A percentile compares a stretch with the other conserved stretches of the same genome.
Evolutionary conservation across 2,113 vertebrate species (phyloP).

Genomic region (Plestiodon gilberti): DNA sequence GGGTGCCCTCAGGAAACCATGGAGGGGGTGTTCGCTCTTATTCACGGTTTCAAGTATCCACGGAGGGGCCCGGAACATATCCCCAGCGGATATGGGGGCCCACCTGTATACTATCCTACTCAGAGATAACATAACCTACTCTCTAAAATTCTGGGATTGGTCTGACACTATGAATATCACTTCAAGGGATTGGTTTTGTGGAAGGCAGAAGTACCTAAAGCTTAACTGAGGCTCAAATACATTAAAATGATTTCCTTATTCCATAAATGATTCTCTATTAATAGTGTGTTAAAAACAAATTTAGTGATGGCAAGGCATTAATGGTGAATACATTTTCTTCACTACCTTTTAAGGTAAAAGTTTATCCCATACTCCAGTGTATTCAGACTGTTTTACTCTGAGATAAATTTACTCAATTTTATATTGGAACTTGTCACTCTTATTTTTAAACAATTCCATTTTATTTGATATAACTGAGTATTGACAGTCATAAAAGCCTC

Average conservation of each 20-base stretch:
- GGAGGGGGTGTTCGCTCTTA: no score
- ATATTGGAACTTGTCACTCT: background rate
- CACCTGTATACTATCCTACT: no score
- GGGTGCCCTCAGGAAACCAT: no score
- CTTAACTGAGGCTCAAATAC: accelerated
- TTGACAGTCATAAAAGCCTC: accelerated
- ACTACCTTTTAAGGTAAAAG: background rate
- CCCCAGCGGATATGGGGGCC: no score
- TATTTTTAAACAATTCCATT: background rate
- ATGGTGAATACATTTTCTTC: slow-evolving; percentile 27
- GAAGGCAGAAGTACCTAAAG: accelerated
- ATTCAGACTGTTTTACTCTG: background rate
- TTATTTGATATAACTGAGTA: background rate
- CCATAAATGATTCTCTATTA: slow-evolving; percentile 47
- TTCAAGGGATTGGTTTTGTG: background rate
- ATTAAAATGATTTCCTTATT: background rate
- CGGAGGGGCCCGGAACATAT: no score
- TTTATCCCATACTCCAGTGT: background rate
- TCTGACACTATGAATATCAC: background rate
- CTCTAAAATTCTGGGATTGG: background rate
- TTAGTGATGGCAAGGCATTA: slow-evolving; percentile 10
- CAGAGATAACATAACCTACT: background rate
- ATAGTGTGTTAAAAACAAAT: slow-evolving; percentile 49
- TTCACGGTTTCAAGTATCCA: no score
- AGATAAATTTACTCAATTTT: background rate